phyloP scores from a whole-genome alignment of 1,140 invertebrate genomes.

The Drosophila elegans region DNA sequence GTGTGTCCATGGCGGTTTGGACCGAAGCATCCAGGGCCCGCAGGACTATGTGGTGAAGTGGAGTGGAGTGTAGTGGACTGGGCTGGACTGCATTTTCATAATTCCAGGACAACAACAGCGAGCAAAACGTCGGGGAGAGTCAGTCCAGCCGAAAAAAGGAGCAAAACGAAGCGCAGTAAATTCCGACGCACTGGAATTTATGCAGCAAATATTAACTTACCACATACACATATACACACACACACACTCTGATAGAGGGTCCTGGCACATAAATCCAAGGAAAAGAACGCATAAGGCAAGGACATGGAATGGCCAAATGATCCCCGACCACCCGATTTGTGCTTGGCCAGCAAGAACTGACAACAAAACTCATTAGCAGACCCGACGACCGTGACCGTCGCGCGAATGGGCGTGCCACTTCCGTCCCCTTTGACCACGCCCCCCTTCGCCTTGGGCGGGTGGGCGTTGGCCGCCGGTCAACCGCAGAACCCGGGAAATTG shows the following conservation, averaged over 20 bases:
- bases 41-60: conserved; percentile 17
- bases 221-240: conserved; percentile 44
- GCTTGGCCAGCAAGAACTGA: conserved; percentile 74
- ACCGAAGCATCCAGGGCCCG: conserved; percentile 17
- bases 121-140: conserved; percentile 45
- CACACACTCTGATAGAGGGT: conserved; percentile 11
- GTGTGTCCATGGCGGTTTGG: conserved; percentile 8
- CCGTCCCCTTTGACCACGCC: not conserved
- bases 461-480: conserved; percentile 40
- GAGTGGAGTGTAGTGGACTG: conserved; percentile 10
- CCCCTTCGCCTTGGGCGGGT: not conserved
- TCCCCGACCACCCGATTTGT: conserved; percentile 63
- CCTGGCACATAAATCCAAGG: conserved; percentile 51
- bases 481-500: conserved; percentile 35
- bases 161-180: conserved; percentile 67
- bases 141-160: conserved; percentile 23
- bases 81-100: conserved; percentile 69
- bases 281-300: conserved; percentile 6
- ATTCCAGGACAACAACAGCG: conserved; percentile 72
- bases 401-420: conserved; percentile 50
- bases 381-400: conserved; percentile 76
- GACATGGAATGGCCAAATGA: conserved; percentile 26
- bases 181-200: conserved; percentile 80
- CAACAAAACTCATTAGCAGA: conserved; percentile 83
- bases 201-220: conserved; percentile 83